A percentile compares a stretch with the other conserved stretches of the same genome.
These are phyloP conservation scores for Lateolabrax maculatus DNA, from an alignment of 2,797 vertebrate species.

Conservation along the genomic window DNA sequence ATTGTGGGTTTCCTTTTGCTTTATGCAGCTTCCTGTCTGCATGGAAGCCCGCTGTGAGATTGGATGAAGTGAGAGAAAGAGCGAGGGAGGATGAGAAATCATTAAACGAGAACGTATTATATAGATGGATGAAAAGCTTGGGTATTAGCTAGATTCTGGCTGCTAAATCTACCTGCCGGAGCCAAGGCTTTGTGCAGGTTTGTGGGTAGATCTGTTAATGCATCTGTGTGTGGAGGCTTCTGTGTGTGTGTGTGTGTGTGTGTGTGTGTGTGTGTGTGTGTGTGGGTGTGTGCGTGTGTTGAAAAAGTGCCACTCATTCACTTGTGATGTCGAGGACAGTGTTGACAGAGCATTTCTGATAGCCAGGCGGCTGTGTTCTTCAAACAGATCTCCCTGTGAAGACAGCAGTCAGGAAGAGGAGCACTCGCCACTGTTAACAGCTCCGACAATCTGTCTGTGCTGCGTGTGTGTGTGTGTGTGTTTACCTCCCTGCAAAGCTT, in stretches of 20 bases:
- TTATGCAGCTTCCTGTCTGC: slow-evolving; percentile 52
- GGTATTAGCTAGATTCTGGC: slow-evolving; percentile 66
- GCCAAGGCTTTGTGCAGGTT: slow-evolving; percentile 48
- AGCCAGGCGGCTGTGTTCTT: slow-evolving; percentile 36
- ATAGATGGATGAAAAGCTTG: slow-evolving; percentile 61
- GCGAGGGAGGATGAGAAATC: slow-evolving; percentile 62
- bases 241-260: neutral
- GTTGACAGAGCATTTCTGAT: slow-evolving; percentile 58
- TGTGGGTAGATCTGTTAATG: slow-evolving; percentile 47
- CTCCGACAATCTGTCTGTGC: slow-evolving; percentile 29
- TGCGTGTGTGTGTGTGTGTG: slow-evolving; percentile 19
- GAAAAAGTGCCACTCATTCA: slow-evolving; percentile 24
- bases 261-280: neutral
- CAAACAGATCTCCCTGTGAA: slow-evolving; percentile 53
- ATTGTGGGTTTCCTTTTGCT: slow-evolving; percentile 65
- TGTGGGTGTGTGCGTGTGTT: neutral
- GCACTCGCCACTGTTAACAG: slow-evolving; percentile 42
- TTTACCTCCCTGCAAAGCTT: slow-evolving; percentile 18
- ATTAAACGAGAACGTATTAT: slow-evolving; percentile 63
- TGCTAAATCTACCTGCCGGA: slow-evolving; percentile 59
- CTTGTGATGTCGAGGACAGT: slow-evolving; percentile 44
- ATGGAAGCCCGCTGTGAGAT: slow-evolving; percentile 69
- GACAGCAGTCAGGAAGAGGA: slow-evolving; percentile 52
- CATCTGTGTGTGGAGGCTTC: slow-evolving; percentile 19
- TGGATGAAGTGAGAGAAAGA: slow-evolving; percentile 59